Evolutionary conservation across 2,113 vertebrate genomes (phyloP).

Genomic region (Mustelus asterias): DNA sequence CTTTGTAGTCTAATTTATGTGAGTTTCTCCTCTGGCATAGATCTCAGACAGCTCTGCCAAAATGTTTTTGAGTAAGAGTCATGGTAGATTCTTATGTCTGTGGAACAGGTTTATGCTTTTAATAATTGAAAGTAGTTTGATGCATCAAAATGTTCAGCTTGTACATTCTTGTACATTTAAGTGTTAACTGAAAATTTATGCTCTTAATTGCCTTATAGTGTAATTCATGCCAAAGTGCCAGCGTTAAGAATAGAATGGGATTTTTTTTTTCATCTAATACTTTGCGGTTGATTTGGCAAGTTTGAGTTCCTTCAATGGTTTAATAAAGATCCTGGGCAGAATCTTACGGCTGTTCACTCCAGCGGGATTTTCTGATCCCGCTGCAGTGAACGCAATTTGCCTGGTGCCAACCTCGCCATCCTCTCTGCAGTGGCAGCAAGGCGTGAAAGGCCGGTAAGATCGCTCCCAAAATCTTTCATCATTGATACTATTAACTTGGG

Average conservation of each 20-base stretch:
- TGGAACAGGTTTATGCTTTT: not conserved
- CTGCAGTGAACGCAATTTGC: no score
- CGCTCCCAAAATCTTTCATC: no score
- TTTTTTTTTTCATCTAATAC: not conserved
- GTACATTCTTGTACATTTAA: not conserved
- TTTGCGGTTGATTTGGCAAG: not conserved
- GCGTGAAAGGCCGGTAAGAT: no score
- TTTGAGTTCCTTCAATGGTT: not conserved
- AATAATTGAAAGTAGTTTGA: not conserved
- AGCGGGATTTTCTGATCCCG: no score
- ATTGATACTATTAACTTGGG: not conserved
- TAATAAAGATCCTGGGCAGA: not conserved
- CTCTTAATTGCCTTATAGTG: not conserved
- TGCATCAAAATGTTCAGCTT: not conserved
- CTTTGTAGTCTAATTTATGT: not conserved
- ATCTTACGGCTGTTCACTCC: no score
- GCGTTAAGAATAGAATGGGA: not conserved
- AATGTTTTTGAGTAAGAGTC: constrained; percentile 1
- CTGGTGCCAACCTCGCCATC: no score
- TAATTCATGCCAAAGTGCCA: not conserved
- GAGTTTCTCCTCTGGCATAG: not conserved
- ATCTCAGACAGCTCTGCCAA: not conserved
- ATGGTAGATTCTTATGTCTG: not conserved
- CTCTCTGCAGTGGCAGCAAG: no score
- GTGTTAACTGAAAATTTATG: not conserved